Evolutionary conservation across 1,140 invertebrate genomes (phyloP).

Genomic region (Xylocopa sonorina): DNA sequence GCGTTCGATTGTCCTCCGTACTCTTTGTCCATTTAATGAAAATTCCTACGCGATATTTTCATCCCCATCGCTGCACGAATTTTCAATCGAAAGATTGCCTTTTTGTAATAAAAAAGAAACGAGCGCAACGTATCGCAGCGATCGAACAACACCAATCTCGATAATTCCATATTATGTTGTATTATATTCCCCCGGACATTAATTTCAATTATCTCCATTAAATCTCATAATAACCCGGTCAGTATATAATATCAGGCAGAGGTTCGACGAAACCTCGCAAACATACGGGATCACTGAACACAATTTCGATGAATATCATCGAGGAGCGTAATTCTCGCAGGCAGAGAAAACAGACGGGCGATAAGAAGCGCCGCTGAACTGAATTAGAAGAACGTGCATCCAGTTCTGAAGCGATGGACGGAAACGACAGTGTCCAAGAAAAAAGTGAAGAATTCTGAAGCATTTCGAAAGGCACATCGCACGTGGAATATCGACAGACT

Average conservation of each 20-base stretch:
- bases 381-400: slow-evolving; percentile 25
- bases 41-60: not conserved
- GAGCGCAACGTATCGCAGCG: not conserved
- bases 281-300: not conserved
- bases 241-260: no score
- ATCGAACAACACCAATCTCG: not conserved
- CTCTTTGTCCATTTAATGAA: not conserved
- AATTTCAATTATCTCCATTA: not conserved
- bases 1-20: not conserved
- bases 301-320: not conserved
- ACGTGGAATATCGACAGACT: not conserved
- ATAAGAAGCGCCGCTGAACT: slow-evolving; percentile 12
- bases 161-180: no score
- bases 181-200: not conserved
- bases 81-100: no score
- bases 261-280: not conserved
- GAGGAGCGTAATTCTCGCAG: not conserved
- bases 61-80: no score
- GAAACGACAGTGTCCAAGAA: slow-evolving; percentile 9
- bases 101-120: no score
- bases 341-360: not conserved
- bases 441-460: not conserved
- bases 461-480: not conserved
- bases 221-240: not conserved
- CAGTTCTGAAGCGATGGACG: slow-evolving; percentile 6